phyloP scores from a whole-genome alignment of 2,113 vertebrate genomes.

The Cervus canadensis region DNA sequence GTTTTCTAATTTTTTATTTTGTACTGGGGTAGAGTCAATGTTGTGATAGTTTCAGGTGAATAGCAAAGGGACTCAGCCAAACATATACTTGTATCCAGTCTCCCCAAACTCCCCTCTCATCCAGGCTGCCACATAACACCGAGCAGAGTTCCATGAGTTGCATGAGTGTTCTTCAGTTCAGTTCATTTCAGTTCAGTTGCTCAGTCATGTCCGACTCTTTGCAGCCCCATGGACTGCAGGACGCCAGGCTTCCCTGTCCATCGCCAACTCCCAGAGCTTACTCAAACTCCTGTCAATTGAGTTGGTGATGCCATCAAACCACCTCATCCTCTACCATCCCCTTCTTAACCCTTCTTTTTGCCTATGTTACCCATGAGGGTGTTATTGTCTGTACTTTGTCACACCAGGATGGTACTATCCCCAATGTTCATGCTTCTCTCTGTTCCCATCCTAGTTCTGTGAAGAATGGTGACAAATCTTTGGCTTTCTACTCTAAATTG shows the following conservation, averaged over 20 bases:
- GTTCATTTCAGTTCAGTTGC: background rate
- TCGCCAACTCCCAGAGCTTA: background rate
- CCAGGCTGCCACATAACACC: background rate
- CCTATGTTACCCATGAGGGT: background rate
- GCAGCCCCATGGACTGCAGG: background rate
- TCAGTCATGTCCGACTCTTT: background rate
- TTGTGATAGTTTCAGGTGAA: background rate
- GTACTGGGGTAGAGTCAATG: background rate
- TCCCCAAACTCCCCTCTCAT: background rate
- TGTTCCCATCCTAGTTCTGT: background rate
- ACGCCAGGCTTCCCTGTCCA: background rate
- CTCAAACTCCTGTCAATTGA: background rate
- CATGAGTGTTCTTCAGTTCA: background rate
- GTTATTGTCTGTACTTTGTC: background rate
- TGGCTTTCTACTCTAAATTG: background rate
- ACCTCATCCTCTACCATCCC: background rate
- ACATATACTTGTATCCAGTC: background rate
- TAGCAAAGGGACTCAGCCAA: background rate
- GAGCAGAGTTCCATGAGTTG: background rate
- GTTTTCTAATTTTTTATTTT: background rate
- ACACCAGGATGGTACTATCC: background rate
- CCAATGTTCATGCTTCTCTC: background rate
- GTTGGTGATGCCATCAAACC: background rate
- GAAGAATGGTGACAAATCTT: background rate
- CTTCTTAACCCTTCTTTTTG: background rate